Percentiles rank a stretch among this genome's conserved stretches.
Conservation (phyloP, 1,140 invertebrate species). For the Tetramorium alpestre region DNA sequence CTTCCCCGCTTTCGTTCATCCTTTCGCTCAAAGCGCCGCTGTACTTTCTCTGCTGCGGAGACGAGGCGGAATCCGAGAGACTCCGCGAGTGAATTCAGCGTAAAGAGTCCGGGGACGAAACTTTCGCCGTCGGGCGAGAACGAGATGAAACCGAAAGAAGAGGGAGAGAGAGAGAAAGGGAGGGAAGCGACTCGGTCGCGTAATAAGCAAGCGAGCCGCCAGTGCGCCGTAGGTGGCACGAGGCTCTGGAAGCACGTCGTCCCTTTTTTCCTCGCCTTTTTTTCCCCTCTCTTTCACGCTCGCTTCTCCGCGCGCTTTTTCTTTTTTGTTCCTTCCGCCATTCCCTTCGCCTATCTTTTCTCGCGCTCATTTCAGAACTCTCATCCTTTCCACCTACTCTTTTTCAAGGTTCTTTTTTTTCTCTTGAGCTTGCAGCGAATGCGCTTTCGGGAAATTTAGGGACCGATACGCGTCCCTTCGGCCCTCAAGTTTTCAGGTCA, state of each 20-base stretch:
- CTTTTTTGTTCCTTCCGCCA: not conserved
- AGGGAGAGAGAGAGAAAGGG: not conserved
- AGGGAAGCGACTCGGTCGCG: slow-evolving; percentile 63
- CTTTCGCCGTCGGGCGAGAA: slow-evolving; percentile 19
- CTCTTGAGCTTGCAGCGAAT: not conserved
- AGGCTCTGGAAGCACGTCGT: slow-evolving; percentile 63
- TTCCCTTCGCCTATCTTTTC: not conserved
- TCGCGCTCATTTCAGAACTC: slow-evolving; percentile 34
- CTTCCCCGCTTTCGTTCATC: not conserved
- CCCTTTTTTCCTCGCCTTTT: slow-evolving; percentile 40
- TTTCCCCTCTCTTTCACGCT: slow-evolving; percentile 28
- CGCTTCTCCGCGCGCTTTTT: not conserved
- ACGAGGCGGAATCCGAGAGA: slow-evolving; percentile 14
- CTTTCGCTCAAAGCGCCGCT: not conserved
- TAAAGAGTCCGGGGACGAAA: slow-evolving; percentile 58
- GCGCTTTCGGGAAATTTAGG: slow-evolving; percentile 55
- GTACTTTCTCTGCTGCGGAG: slow-evolving; percentile 39
- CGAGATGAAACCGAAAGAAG: slow-evolving; percentile 3
- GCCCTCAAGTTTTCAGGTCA: slow-evolving; percentile 16
- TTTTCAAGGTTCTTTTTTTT: not conserved
- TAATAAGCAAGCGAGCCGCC: slow-evolving; percentile 73
- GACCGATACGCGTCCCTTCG: not conserved
- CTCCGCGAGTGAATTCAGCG: slow-evolving; percentile 42
- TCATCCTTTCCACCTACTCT: not conserved
- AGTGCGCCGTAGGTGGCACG: slow-evolving; percentile 71